These are phyloP conservation scores for Lophochroa leadbeateri DNA, from an alignment of 2,113 vertebrate genomes.

Conservation along the genomic window DNA sequence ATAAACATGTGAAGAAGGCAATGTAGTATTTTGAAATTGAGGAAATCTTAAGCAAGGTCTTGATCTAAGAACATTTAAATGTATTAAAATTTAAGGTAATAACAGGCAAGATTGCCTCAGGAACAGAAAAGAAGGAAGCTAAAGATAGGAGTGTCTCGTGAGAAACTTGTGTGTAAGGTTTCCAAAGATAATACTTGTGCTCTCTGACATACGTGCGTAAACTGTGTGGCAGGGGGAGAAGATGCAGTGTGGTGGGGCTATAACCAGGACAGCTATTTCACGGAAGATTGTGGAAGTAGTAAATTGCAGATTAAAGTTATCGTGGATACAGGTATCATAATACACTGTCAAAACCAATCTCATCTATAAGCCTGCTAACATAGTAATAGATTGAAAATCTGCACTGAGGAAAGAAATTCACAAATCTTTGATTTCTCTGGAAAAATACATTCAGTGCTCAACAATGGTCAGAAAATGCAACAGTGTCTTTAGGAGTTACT, in stretches of 20 bases:
- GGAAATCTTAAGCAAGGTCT: neutral
- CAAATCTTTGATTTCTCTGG: neutral
- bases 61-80: neutral
- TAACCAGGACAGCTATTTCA: neutral
- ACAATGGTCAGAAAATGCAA: neutral
- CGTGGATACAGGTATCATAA: neutral
- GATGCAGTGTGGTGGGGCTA: neutral
- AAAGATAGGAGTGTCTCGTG: fast-evolving
- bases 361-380: fast-evolving
- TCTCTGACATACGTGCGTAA: neutral
- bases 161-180: neutral
- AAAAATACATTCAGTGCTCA: neutral
- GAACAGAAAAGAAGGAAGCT: neutral
- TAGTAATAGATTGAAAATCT: neutral
- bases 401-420: neutral
- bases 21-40: neutral
- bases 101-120: neutral
- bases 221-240: neutral
- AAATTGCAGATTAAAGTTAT: neutral
- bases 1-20: neutral
- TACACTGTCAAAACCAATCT: neutral
- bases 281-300: neutral
- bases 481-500: neutral
- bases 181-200: neutral
- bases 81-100: neutral